Evolutionary conservation across 2,888 invertebrate genomes (phyloP), one percentile per base, ranked within the genome.

Genomic region (Nemapogon koenigi): DNA sequence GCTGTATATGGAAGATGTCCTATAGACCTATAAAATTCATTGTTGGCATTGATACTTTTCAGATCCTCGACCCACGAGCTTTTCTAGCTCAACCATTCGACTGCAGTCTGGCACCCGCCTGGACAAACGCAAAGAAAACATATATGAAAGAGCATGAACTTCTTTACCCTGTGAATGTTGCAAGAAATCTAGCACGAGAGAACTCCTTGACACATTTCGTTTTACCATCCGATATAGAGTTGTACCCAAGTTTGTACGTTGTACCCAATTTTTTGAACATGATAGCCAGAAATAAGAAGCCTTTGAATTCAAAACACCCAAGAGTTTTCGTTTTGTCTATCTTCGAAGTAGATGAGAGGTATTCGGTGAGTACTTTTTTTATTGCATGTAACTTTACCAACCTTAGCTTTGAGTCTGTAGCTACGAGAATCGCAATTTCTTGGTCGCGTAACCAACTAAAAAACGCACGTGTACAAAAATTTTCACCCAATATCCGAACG

Each of bases 121-220:
- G 86, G 72, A 62, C 76, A 33, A 83, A 84, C 44, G 66, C 81
- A 1, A 82, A 84, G 0, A 82, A 83, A 42, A 85, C 91, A 53
- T 92, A 91, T 66, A 92, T 90, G 72, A 84, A 84, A 36, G 84
- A 87, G 52, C 91, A 91, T 61, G 90, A 88, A 52, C 79, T 94
- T 7, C 68, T 92, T 15, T 95, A 95, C 61, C 94, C 94, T 2
- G 91, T 95, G 40, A 95, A 95, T 64, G 91, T 94, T 7, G 94
- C 91, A 0, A 81, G 94, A 18, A 94, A 94, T 63, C 83, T 94
- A n/a, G 94, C 94, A 1, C 81, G 94, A 31, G 91, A 91, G 52
- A 83, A 87, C 18, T 89, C 93, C 0, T 81, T 88, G 30, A 94
- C 94, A 0, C 87, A 91, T 60, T 94, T 84, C 61, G 83, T 94